phyloP scores from a whole-genome alignment of 2,888 invertebrate genomes.

The Aleiodes alternator region DNA sequence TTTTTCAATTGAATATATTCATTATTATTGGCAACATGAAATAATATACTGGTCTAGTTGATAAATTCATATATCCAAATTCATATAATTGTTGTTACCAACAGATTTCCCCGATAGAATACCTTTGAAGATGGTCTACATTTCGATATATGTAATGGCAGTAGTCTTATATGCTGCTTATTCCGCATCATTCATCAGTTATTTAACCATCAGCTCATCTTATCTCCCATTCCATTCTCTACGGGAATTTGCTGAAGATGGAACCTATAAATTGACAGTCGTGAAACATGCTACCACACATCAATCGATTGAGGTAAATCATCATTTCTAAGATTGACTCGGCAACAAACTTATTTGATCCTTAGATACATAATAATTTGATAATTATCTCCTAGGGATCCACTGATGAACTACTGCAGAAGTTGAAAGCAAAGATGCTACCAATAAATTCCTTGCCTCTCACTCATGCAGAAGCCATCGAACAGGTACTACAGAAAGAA shows the following conservation, averaged over 20 bases:
- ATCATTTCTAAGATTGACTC: not conserved
- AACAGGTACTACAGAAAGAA: conserved; percentile 53
- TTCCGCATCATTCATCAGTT: conserved; percentile 57
- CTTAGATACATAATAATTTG: not conserved
- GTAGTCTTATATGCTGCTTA: conserved; percentile 50
- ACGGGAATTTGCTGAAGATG: conserved; percentile 61
- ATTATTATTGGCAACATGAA: no score
- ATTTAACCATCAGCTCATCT: conserved; percentile 41
- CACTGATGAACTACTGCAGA: conserved; percentile 47
- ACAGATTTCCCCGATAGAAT: conserved; percentile 60
- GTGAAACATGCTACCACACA: conserved; percentile 60
- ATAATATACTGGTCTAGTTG: no score
- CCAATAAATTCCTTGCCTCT: conserved; percentile 55
- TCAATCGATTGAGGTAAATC: conserved; percentile 55
- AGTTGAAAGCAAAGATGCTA: conserved; percentile 56
- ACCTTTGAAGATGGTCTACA: conserved; percentile 61
- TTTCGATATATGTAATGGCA: conserved; percentile 55
- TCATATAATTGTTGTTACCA: not conserved
- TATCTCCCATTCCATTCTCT: conserved; percentile 63
- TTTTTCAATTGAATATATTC: no score
- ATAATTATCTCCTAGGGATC: conserved; percentile 40
- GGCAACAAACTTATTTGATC: not conserved
- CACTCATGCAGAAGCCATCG: conserved; percentile 55
- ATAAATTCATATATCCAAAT: not conserved
- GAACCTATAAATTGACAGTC: conserved; percentile 62